A percentile compares a stretch with the other conserved stretches of the same genome.
These are phyloP conservation scores for Chrysocyon brachyurus DNA, from an alignment of 2,797 vertebrate genomes.

Conservation along the genomic window DNA sequence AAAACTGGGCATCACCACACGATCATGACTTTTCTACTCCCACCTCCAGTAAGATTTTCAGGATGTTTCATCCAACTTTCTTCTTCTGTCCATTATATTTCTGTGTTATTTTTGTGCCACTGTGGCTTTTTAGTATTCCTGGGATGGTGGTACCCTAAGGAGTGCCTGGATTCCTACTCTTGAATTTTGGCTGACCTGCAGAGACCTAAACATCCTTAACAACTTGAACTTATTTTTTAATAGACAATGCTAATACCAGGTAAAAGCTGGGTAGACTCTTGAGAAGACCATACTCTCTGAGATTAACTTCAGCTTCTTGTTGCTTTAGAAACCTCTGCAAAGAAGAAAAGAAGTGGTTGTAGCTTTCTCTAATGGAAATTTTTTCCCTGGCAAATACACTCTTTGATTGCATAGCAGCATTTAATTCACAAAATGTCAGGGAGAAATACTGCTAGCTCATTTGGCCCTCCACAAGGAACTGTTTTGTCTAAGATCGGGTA, in stretches of 20 bases:
- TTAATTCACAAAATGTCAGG: constrained; percentile 55
- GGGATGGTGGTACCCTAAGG: not conserved
- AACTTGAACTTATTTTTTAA: not conserved
- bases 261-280: not conserved
- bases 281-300: not conserved
- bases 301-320: not conserved
- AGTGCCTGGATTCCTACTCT: not conserved
- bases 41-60: not conserved
- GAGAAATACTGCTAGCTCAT: constrained; percentile 52
- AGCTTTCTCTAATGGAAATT: constrained; percentile 9
- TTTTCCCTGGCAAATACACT: constrained; percentile 44
- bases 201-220: not conserved
- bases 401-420: constrained; percentile 19
- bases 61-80: not conserved
- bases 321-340: constrained; percentile 33
- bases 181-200: not conserved
- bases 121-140: not conserved
- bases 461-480: constrained; percentile 2
- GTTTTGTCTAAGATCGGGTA: constrained; percentile 52
- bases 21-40: not conserved
- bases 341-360: not conserved
- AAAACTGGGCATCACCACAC: not conserved
- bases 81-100: not conserved
- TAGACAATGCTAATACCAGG: not conserved
- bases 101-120: not conserved